Base-by-base conservation (phyloP, 1,140 invertebrate genomes). In the Paramacrobiotus metropolitanus region DNA sequence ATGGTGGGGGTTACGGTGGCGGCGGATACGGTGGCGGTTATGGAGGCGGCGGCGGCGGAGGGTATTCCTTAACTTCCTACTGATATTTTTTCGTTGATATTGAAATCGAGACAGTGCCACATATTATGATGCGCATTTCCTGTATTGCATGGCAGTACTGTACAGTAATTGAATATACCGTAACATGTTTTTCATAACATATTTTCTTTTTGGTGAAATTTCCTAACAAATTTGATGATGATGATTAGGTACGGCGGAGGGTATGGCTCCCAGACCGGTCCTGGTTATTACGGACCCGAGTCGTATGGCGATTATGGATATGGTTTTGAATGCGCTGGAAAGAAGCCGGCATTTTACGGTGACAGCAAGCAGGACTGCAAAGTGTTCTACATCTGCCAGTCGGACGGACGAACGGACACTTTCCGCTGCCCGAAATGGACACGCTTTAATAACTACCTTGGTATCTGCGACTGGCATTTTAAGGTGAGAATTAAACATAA, bases 391-490 rank as follows among this genome's bases (percentile, higher is more conserved):
- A 55, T 55, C 48, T 55, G 48, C 48, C 48, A 55, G 48, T 9
- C 9, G 9, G 48, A 55, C 48, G 48, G 48, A 18, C 48, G 48
- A 9, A 55, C 48, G 9, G 48, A 55, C 48, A 55, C 48, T 28
- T 55, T 55, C 48, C 48, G 48, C 9, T 55, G 48, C 48, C 48
- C 48, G 48, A 55, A 55, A 28, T 55, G 48, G 48, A 55, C 48
- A 4, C 48, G 48, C 15, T 55, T 55, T 24, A 55, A 55, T 24
- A 55, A 55, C 48, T 55, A 55, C 24, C 24, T 55, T 4, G 48
- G 48, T 55, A 55, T 55, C 48, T 55, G 48, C 48, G 48, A 55
- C 24, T 55, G 48, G 48, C 48, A 55, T 24, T 55, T 55, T 24
- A 55, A 55, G 24, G 34, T 40, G n/a, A n/a, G n/a, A n/a, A n/a